Conservation (phyloP, 1,140 invertebrate genomes). For the Drosophila novamexicana region DNA sequence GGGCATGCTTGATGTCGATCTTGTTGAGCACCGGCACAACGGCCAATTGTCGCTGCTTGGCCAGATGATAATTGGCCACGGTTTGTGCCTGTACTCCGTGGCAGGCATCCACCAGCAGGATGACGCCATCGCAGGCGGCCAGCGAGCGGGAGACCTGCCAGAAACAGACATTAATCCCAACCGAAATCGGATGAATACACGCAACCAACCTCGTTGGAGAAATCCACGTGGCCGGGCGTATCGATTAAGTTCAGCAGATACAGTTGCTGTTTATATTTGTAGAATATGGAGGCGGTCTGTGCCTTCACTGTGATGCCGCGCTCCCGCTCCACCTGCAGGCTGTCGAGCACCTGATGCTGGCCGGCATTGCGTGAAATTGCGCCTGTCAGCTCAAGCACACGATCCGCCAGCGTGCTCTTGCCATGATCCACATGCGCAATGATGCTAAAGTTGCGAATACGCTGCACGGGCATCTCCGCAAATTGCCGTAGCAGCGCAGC, state of each 20-base stretch:
- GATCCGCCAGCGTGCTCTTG: slow-evolving; percentile 97
- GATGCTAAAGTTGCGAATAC: slow-evolving; percentile 97
- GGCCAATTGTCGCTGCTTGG: slow-evolving; percentile 91
- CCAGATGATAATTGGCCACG: slow-evolving; percentile 97
- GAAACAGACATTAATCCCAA: neutral
- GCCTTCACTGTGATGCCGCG: slow-evolving; percentile 99
- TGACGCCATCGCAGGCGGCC: slow-evolving; percentile 96
- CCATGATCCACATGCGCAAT: slow-evolving; percentile 99
- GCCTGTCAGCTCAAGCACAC: slow-evolving; percentile 95
- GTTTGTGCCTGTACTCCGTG: slow-evolving; percentile 99
- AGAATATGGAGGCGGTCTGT: slow-evolving; percentile 96
- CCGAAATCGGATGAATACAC: neutral
- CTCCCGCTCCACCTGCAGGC: slow-evolving; percentile 92
- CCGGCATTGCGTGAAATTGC: slow-evolving; percentile 89
- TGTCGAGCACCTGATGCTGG: slow-evolving; percentile 88
- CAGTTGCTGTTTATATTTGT: slow-evolving; percentile 87
- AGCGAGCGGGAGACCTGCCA: slow-evolving; percentile 91
- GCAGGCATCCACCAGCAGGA: slow-evolving; percentile 98
- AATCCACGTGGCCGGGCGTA: slow-evolving; percentile 99
- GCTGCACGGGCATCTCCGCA: slow-evolving; percentile 86
- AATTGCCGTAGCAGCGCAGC: slow-evolving; percentile 52
- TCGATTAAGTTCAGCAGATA: slow-evolving; percentile 99
- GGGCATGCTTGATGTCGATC: slow-evolving; percentile 96
- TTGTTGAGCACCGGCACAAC: slow-evolving; percentile 98
- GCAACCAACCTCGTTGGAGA: slow-evolving; percentile 95